These are phyloP conservation scores for Macrocentrus cingulum DNA, from an alignment of 1,140 invertebrate genomes.

Conservation along the genomic window DNA sequence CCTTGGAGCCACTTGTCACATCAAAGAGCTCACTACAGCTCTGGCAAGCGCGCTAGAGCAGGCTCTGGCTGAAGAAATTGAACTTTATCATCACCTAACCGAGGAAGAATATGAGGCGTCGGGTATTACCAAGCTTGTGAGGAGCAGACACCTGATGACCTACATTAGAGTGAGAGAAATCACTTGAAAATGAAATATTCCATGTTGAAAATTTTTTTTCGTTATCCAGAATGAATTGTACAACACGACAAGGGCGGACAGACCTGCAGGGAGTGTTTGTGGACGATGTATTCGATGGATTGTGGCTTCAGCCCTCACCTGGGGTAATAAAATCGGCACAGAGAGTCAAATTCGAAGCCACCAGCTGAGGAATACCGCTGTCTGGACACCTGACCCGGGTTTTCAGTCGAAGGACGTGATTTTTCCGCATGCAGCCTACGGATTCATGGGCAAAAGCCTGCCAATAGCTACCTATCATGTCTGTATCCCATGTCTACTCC, in stretches of 20 bases:
- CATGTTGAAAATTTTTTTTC: background rate
- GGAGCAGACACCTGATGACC: conserved; percentile 62
- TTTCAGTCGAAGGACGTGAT: conserved; percentile 67
- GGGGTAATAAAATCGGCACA: conserved; percentile 59
- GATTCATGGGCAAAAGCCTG: conserved; percentile 73
- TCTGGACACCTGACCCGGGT: conserved; percentile 73
- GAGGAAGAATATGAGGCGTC: conserved; percentile 82
- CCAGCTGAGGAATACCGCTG: conserved; percentile 66
- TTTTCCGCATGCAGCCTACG: conserved; percentile 77
- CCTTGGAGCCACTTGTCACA: conserved; percentile 63
- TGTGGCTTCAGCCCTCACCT: conserved; percentile 68
- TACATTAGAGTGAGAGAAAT: conserved; percentile 23
- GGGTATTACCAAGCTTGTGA: conserved; percentile 67
- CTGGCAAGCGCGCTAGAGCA: conserved; percentile 67
- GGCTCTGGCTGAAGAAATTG: conserved; percentile 67
- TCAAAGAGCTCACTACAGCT: conserved; percentile 65
- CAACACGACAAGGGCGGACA: conserved; percentile 1
- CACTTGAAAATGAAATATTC: background rate
- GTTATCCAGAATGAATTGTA: conserved; percentile 19
- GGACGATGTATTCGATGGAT: conserved; percentile 69
- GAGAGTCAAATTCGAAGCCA: conserved; percentile 33
- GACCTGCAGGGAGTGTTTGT: conserved; percentile 53
- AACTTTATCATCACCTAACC: conserved; percentile 70
- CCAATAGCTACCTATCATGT: conserved; percentile 73
- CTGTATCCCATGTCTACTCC: conserved; percentile 32